Conservation (phyloP, 2,797 vertebrate species). For the Neoniphon sammara region DNA sequence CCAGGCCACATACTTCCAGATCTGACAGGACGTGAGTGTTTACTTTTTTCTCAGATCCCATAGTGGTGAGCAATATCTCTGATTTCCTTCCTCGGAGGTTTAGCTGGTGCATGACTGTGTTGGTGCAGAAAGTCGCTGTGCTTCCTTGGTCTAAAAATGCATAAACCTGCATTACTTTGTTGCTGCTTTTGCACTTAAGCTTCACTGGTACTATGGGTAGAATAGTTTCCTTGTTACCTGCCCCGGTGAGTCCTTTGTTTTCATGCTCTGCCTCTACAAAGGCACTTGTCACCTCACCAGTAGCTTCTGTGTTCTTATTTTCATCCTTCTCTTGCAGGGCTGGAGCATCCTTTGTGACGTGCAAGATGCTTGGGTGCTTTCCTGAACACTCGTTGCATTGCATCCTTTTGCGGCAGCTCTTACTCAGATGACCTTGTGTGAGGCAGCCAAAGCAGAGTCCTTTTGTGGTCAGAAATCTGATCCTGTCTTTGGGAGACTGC, state of each 20-base stretch:
- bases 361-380: slow-evolving; percentile 17
- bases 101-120: neutral
- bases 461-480: neutral
- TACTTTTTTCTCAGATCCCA: neutral
- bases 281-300: neutral
- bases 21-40: neutral
- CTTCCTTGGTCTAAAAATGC: neutral
- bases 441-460: slow-evolving; percentile 16
- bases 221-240: neutral
- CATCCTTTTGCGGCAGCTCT: neutral
- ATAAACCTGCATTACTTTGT: neutral
- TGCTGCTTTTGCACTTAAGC: neutral
- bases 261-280: neutral
- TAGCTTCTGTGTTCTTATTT: no score
- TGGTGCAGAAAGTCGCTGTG: neutral
- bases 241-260: slow-evolving; percentile 1
- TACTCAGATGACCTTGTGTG: neutral
- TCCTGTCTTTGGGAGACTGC: slow-evolving; percentile 6
- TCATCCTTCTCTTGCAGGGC: neutral
- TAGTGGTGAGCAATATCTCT: neutral
- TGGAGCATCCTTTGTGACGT: neutral
- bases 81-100: slow-evolving; percentile 4
- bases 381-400: slow-evolving; percentile 2
- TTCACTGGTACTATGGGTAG: slow-evolving; percentile 5
- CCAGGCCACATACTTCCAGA: slow-evolving; percentile 12